Evolutionary conservation across 2,797 vertebrate genomes (phyloP), one percentile per base, ranked within the genome.

Genomic region (Hafferia zeledoni): DNA sequence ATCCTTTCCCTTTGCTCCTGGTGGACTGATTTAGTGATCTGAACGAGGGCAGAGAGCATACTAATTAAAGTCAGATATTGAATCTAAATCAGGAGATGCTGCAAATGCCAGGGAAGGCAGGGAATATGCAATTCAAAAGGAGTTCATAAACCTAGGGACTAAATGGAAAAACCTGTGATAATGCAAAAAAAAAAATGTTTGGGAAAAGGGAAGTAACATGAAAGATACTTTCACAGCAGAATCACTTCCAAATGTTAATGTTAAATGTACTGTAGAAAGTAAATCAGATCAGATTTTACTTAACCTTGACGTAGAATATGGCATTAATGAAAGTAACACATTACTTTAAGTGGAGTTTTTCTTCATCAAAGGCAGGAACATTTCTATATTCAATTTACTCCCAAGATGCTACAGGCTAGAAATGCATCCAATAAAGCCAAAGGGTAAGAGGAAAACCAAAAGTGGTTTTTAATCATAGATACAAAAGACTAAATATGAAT

Each of bases 31-130:
- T 93, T 88, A 83, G 93, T 80, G 87, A 92, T 78, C 67, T 88
- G 76, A 90, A 82, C 56, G 63, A 68, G 47, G 77, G 83, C 14
- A 87, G 57, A 80, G 64, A 94, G 57, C 68, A 85, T 74, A 57
- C 65, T 93, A 94, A 95, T 96, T 95, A 94, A 95, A 94, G 78
- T 96, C 85, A 82, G 56, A 84, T 88, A 87, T 41, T 56, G 25
- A 67, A 47, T 78, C 61, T 91, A 87, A 94, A 90, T 87, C 72
- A 74, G 37, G 50, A 91, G 55, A 53, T 75, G 28, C 85, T 74
- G 57, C 63, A 69, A 94, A 90, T 31, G 35, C 67, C 44, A 64
- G 47, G 43, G 65, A 64, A 83, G 44, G 61, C 35, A 94, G 44
- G 16, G 52, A 78, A 83, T 93, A 64, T 14, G 39, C 59, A 87